phyloP scores from a whole-genome alignment of 64 coral and sea anemone species.

The Montipora capricornis region DNA sequence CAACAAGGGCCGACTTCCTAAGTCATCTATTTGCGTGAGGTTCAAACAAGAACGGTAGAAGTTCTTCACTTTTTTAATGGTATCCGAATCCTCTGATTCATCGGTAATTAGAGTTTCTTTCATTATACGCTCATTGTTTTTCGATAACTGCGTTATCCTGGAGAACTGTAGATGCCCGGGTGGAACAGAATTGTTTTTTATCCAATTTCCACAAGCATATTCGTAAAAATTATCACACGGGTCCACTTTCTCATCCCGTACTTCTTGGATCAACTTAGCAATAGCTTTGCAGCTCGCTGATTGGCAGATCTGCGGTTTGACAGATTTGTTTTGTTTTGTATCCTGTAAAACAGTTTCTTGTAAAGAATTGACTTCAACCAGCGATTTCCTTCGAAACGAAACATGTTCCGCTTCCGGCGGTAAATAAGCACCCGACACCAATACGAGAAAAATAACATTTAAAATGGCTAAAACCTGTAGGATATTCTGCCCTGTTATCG shows the following conservation, averaged over 20 bases:
- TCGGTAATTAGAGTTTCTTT: conserved; percentile 42
- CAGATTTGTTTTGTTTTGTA: neutral
- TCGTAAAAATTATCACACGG: conserved; percentile 92
- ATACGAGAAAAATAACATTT: neutral
- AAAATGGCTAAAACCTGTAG: conserved; percentile 9
- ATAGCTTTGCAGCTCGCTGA: conserved; percentile 67
- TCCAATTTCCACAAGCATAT: conserved; percentile 87
- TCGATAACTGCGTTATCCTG: conserved; percentile 79
- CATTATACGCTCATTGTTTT: conserved; percentile 86
- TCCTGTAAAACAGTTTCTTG: neutral
- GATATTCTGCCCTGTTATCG: neutral
- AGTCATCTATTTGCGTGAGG: conserved; percentile 56
- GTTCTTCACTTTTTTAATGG: conserved; percentile 85
- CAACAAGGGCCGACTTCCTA: conserved; percentile 65
- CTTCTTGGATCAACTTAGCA: conserved; percentile 73
- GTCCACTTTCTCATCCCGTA: conserved; percentile 60
- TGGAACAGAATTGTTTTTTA: conserved; percentile 75
- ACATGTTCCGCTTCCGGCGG: neutral
- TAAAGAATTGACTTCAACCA: conserved; percentile 27
- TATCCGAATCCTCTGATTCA: conserved; percentile 59
- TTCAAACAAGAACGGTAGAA: conserved; percentile 97
- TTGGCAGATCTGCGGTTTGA: conserved; percentile 35
- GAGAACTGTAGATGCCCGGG: conserved; percentile 79
- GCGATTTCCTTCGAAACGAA: conserved; percentile 27
- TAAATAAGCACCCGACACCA: conserved; percentile 49